Percentiles rank a stretch among this genome's conserved stretches.
Evolutionary conservation across 2,888 invertebrate species (phyloP).

Genomic region (Pollenia labialis): DNA sequence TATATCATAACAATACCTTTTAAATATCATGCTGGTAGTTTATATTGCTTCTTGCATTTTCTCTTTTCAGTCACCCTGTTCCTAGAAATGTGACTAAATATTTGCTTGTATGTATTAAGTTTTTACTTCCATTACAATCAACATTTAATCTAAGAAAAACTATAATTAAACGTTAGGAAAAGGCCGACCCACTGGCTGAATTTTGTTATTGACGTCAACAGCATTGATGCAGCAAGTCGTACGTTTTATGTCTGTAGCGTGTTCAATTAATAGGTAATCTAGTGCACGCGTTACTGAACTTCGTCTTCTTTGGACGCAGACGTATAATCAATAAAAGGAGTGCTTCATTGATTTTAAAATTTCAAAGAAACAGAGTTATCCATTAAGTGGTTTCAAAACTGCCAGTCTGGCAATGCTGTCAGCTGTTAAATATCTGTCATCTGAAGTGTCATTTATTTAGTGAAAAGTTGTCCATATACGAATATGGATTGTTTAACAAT

Average conservation of each 20-base stretch:
- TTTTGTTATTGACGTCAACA: constrained; percentile 45
- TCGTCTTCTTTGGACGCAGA: constrained; percentile 22
- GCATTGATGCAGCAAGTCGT: constrained; percentile 5
- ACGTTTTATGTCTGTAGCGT: constrained; percentile 15
- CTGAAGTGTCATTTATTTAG: no score
- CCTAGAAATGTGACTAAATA: neutral
- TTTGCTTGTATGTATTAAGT: constrained; percentile 24
- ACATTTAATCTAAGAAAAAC: constrained; percentile 39
- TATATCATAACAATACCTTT: no score
- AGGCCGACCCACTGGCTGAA: neutral
- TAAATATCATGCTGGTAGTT: no score
- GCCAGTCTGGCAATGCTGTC: no score
- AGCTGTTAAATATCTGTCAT: no score
- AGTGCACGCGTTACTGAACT: constrained; percentile 60
- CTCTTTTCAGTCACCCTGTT: neutral
- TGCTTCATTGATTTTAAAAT: constrained; percentile 24
- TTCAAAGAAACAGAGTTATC: neutral
- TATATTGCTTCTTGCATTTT: neutral
- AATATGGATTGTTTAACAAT: no score
- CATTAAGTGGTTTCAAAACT: no score
- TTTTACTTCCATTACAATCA: constrained; percentile 47
- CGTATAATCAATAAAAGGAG: constrained; percentile 27
- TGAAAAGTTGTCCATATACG: no score
- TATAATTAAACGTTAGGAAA: constrained; percentile 50
- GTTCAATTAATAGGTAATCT: constrained; percentile 56